Evolutionary conservation across 2,888 invertebrate genomes (phyloP).

Genomic region (Ellobium chinense): DNA sequence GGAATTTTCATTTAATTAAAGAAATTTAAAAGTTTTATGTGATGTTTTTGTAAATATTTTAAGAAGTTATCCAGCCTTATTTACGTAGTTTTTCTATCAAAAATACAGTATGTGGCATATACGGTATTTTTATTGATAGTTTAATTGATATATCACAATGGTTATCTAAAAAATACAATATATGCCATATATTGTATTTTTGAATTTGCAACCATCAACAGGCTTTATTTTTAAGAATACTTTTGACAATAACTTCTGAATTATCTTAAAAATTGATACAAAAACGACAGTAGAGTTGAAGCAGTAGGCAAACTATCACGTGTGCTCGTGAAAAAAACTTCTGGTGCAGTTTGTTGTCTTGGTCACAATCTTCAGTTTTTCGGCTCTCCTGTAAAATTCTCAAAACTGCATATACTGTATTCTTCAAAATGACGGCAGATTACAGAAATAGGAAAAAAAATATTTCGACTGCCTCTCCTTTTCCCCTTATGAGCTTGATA

Average conservation of each 20-base stretch:
- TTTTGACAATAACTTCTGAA: not conserved
- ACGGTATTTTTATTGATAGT: not conserved
- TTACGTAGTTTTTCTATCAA: not conserved
- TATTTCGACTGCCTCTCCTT: no score
- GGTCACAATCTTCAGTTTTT: not conserved
- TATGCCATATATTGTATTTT: not conserved
- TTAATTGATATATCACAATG: no score
- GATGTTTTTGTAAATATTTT: not conserved
- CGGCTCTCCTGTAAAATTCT: not conserved
- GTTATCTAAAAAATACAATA: no score
- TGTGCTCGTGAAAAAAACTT: not conserved
- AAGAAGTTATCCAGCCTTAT: not conserved
- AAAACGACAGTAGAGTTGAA: not conserved
- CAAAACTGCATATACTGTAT: not conserved
- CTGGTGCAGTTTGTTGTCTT: not conserved
- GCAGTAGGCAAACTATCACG: not conserved
- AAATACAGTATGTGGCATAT: not conserved
- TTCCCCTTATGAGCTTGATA: no score
- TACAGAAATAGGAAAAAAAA: no score
- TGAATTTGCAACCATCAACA: not conserved
- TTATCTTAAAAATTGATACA: not conserved
- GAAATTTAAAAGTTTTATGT: no score
- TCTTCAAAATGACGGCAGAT: not conserved
- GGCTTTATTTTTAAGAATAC: not conserved
- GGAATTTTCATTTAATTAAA: not conserved